phyloP scores from a whole-genome alignment of 1,140 invertebrate genomes.

The Papilio glaucus region DNA sequence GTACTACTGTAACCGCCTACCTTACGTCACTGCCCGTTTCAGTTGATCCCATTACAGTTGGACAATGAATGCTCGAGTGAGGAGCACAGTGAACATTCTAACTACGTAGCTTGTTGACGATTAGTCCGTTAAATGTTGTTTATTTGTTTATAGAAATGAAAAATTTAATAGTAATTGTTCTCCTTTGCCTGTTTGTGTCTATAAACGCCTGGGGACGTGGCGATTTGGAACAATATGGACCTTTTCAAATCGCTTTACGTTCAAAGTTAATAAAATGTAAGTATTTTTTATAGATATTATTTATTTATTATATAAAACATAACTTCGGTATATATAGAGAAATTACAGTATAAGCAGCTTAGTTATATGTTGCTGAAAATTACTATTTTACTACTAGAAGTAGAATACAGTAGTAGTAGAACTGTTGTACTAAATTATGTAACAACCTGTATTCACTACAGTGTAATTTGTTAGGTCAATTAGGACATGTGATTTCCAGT shows the following conservation, averaged over 20 bases:
- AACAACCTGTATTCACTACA: no score
- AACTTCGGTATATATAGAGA: no score
- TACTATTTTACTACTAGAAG: no score
- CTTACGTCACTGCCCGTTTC: constrained; percentile 33
- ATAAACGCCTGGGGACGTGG: constrained; percentile 54
- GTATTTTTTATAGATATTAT: constrained; percentile 48
- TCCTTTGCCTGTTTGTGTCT: constrained; percentile 47
- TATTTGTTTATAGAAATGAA: constrained; percentile 31
- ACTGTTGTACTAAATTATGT: no score
- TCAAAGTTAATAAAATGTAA: constrained; percentile 75
- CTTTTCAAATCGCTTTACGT: constrained; percentile 62
- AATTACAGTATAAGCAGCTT: no score
- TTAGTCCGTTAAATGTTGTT: constrained; percentile 12
- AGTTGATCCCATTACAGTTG: constrained; percentile 38
- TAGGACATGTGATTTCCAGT: no score
- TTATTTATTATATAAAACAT: background rate
- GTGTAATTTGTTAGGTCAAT: no score
- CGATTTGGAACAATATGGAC: constrained; percentile 73
- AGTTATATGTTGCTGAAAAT: no score
- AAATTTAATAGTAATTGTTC: constrained; percentile 41
- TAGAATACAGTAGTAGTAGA: no score
- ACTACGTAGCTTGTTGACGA: constrained; percentile 33
- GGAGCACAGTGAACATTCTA: constrained; percentile 12
- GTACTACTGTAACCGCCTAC: constrained; percentile 22
- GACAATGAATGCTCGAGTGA: constrained; percentile 34